phyloP scores from a whole-genome alignment of 2,113 vertebrate species.

The Myocastor coypus region DNA sequence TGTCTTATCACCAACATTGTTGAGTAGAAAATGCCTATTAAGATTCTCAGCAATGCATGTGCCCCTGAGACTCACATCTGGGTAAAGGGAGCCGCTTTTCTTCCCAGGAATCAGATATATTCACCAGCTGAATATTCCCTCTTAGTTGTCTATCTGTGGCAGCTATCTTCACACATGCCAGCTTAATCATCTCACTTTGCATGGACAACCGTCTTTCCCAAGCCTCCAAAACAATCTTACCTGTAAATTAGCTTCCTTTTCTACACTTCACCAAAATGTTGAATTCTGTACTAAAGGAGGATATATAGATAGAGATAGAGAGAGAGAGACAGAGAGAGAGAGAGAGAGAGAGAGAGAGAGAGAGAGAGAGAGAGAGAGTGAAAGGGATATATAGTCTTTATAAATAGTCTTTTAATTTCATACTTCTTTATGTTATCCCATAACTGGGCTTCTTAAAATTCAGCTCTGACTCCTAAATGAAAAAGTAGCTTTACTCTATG shows the following conservation, averaged over 20 bases:
- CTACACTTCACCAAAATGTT: not conserved
- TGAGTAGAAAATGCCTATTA: not conserved
- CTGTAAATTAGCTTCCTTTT: not conserved
- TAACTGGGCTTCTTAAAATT: not conserved
- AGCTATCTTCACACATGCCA: no score
- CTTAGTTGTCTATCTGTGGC: not conserved
- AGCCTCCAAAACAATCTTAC: not conserved
- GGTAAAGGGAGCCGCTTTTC: not conserved
- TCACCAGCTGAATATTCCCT: not conserved
- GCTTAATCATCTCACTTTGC: not conserved
- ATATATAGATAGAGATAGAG: no score
- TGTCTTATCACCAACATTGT: not conserved
- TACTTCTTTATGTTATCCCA: not conserved
- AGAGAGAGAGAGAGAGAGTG: no score
- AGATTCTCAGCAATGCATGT: not conserved
- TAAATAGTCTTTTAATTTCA: not conserved
- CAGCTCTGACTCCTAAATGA: not conserved
- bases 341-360: no score
- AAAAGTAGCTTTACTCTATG: not conserved
- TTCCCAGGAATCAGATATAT: not conserved
- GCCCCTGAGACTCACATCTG: not conserved
- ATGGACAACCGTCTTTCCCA: not conserved
- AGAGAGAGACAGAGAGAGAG: no score
- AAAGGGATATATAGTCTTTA: no score
- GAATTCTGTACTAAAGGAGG: not conserved